Evolutionary conservation across 2,888 invertebrate species (phyloP).

Genomic region (Drosophila tanythrix): DNA sequence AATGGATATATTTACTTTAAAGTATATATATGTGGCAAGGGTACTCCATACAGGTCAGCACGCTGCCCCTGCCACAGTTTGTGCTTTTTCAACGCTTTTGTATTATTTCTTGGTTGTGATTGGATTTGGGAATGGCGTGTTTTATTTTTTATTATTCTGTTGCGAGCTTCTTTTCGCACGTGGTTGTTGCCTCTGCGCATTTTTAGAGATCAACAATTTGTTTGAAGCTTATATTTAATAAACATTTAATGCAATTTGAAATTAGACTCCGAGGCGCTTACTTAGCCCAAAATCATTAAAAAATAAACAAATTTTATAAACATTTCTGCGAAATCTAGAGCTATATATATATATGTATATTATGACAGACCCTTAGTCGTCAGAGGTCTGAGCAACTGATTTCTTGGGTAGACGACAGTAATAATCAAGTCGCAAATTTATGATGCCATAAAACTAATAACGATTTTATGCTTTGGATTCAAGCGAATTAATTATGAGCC

Average conservation of each 20-base stretch:
- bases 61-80: slow-evolving; percentile 29
- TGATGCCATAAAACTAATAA: neutral
- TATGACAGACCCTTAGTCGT: neutral
- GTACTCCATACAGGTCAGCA: slow-evolving; percentile 58
- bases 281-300: neutral
- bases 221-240: neutral
- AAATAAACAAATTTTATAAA: neutral
- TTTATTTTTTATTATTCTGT: slow-evolving; percentile 9
- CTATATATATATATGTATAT: neutral
- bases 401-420: neutral
- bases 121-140: slow-evolving; percentile 42
- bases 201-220: neutral
- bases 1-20: slow-evolving; percentile 44
- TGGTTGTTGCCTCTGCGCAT: slow-evolving; percentile 38
- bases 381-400: neutral
- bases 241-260: neutral
- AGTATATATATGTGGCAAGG: slow-evolving; percentile 26
- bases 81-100: slow-evolving; percentile 38
- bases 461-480: neutral
- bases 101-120: slow-evolving; percentile 11
- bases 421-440: neutral
- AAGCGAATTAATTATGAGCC: slow-evolving; percentile 9
- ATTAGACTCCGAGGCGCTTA: neutral
- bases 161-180: slow-evolving; percentile 32
- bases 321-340: neutral